phyloP scores from a whole-genome alignment of 2,797 vertebrate species.

The Gallirallus australis region DNA sequence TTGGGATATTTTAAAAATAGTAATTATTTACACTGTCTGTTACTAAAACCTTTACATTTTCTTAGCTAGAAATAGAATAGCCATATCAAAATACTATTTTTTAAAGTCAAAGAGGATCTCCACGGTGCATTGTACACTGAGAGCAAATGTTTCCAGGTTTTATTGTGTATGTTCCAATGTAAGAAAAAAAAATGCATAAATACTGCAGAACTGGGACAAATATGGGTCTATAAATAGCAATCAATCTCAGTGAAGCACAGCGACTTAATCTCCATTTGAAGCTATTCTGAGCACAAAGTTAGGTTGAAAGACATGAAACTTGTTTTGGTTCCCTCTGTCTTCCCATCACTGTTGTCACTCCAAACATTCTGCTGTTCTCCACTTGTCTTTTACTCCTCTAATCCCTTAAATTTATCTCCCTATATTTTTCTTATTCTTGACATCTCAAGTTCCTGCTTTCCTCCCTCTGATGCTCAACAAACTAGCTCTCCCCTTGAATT shows the following conservation, averaged over 20 bases:
- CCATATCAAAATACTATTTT: neutral
- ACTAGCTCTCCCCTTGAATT: constrained; percentile 16
- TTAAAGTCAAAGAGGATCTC: neutral
- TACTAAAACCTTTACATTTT: neutral
- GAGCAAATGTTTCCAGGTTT: constrained; percentile 8
- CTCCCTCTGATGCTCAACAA: neutral
- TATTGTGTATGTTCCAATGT: constrained; percentile 45
- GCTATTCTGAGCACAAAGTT: constrained; percentile 66
- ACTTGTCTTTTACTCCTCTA: neutral
- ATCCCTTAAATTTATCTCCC: neutral
- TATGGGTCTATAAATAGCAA: constrained; percentile 58
- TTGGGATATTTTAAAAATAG: neutral
- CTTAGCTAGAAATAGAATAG: neutral
- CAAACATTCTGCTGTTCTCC: neutral
- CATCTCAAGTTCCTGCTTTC: neutral
- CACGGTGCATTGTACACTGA: neutral
- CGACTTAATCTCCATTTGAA: constrained; percentile 57
- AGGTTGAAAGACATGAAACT: constrained; percentile 45
- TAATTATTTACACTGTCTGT: neutral
- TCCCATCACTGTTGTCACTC: constrained; percentile 11
- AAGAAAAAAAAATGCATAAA: constrained; percentile 48
- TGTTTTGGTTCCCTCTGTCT: constrained; percentile 22
- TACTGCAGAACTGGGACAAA: constrained; percentile 60
- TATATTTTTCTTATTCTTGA: neutral
- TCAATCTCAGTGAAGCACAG: constrained; percentile 50